These are phyloP conservation scores for Ligdia adustata DNA, from an alignment of 2,888 invertebrate genomes.

Conservation along the genomic window DNA sequence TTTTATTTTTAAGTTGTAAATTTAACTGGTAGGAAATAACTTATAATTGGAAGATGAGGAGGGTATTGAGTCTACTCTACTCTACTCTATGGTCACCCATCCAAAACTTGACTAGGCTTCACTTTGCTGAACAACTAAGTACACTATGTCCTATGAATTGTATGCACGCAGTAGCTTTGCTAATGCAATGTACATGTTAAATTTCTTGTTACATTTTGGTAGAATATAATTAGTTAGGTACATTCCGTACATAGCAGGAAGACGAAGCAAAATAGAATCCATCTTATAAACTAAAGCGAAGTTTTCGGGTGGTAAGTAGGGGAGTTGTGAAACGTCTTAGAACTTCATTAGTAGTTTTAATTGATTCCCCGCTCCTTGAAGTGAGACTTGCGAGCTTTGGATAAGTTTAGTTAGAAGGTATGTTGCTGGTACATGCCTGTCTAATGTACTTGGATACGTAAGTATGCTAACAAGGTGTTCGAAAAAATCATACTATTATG, in stretches of 20 bases:
- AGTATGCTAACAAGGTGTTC: no score
- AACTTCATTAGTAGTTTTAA: constrained; percentile 73
- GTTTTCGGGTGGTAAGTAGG: constrained; percentile 52
- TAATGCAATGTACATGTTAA: not conserved
- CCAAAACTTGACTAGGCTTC: no score
- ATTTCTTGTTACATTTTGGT: not conserved
- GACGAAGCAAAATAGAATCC: constrained; percentile 49
- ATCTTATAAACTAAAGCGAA: constrained; percentile 49
- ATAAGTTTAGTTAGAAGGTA: constrained; percentile 45
- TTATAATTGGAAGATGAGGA: no score
- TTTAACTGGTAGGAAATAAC: no score
- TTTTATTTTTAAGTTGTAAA: no score
- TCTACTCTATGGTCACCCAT: no score
- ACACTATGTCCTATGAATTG: no score
- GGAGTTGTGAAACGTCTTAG: constrained; percentile 60
- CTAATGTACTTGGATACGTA: constrained; percentile 6
- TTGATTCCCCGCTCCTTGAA: constrained; percentile 65
- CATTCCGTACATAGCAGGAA: no score
- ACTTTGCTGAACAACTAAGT: not conserved
- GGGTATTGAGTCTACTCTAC: no score
- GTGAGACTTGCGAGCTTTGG: constrained; percentile 53
- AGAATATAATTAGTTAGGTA: constrained; percentile 28
- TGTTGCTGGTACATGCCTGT: constrained; percentile 11
- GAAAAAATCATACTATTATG: no score
- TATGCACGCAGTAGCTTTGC: no score